Evolutionary conservation across 53 echinoderm and acorn worm species (phyloP).

Genomic region (Crossaster papposus): DNA sequence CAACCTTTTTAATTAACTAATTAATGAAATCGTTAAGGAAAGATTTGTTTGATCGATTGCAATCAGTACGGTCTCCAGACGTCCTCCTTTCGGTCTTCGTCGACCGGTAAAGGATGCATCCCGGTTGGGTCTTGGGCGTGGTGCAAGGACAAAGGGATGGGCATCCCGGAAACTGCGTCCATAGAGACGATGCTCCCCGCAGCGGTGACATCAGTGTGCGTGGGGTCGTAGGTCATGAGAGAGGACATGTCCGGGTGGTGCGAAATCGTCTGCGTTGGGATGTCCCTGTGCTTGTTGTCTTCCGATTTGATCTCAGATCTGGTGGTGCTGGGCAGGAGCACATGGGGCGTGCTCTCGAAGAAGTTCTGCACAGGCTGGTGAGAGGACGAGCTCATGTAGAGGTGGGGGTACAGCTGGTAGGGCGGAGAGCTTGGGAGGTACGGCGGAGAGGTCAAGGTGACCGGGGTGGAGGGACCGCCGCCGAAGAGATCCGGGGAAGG

Average conservation of each 20-base stretch:
- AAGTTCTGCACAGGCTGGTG: conserved; percentile 54
- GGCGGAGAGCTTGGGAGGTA: conserved; percentile 88
- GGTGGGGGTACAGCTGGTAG: conserved; percentile 92
- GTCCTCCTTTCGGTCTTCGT: conserved; percentile 91
- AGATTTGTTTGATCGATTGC: neutral
- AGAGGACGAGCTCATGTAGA: conserved; percentile 89
- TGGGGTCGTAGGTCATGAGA: conserved; percentile 53
- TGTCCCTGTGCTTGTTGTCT: conserved; percentile 49
- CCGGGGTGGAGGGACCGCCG: conserved; percentile 66
- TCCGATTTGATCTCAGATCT: conserved; percentile 60
- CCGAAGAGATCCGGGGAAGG: conserved; percentile 78
- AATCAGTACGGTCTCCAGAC: conserved; percentile 95
- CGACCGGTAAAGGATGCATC: conserved; percentile 63
- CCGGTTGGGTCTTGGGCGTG: conserved; percentile 70
- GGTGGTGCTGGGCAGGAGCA: conserved; percentile 73
- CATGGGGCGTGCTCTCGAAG: conserved; percentile 72
- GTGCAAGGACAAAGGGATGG: conserved; percentile 49
- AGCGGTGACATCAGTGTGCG: conserved; percentile 60
- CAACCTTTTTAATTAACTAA: too few relatives aligned
- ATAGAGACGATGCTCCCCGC: conserved; percentile 15
- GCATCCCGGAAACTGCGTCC: conserved; percentile 18
- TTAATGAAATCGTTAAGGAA: neutral
- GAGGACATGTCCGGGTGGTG: conserved; percentile 49
- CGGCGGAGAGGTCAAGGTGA: conserved; percentile 83
- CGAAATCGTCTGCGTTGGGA: conserved; percentile 63